These are phyloP conservation scores for Tiliqua scincoides DNA, from an alignment of 2,113 vertebrate species.

Conservation along the genomic window DNA sequence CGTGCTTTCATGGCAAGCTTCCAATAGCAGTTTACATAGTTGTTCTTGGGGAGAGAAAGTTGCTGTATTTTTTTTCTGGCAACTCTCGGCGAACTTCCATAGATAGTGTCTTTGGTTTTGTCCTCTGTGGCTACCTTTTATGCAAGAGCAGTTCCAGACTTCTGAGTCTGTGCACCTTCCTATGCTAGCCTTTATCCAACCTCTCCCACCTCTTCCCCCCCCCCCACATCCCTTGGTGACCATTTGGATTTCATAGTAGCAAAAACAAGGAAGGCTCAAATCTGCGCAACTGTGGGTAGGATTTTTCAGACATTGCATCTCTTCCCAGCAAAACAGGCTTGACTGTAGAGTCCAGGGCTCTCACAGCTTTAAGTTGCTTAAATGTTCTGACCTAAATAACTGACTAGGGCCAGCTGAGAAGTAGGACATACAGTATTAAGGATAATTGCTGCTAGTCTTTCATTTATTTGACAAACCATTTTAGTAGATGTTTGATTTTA, in stretches of 20 bases:
- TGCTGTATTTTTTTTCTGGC: background rate
- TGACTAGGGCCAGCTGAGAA: constrained; percentile 16
- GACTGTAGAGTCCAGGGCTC: background rate
- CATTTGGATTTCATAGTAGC: background rate
- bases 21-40: background rate
- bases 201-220: too few species aligned
- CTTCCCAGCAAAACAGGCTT: background rate
- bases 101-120: background rate
- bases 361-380: background rate
- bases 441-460: background rate
- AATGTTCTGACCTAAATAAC: background rate
- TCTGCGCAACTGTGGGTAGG: too few species aligned
- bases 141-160: background rate
- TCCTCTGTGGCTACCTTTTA: constrained; percentile 2
- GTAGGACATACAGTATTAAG: background rate
- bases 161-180: background rate
- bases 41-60: background rate
- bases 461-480: background rate
- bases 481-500: background rate
- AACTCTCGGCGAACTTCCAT: background rate
- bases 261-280: background rate
- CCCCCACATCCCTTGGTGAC: too few species aligned
- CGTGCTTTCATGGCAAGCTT: background rate
- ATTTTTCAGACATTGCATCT: background rate
- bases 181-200: background rate